Evolutionary conservation across 2,113 vertebrate species (phyloP), one percentile per base, ranked within the genome.

Genomic region (Tyrannus savana): DNA sequence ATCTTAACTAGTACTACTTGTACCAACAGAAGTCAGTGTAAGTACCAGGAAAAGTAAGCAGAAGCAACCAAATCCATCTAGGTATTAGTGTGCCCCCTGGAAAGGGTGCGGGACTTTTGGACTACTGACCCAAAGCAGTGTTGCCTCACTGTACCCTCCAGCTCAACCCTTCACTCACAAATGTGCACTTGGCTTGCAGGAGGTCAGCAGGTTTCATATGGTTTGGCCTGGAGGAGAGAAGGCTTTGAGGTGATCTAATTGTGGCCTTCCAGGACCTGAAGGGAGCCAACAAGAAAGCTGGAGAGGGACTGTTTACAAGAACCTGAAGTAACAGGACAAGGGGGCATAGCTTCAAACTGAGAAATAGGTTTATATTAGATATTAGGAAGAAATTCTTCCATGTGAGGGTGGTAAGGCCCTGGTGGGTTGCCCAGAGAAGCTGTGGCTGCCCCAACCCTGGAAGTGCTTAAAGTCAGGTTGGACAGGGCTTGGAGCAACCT

Each of bases 1-100:
- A 86, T 77, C 94, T 53, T 92, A 94, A 92, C 90, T 88, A 88
- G 79, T 35, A 19, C 50, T 93, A 71, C 88, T 88, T 77, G 55
- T 42, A 93, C 80, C 79, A 94, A 64, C 88, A 94, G 50, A 83
- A 88, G 66, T 72, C 90, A 72, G 81, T 3, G 3, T 68, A 88
- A 91, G 63, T 53, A 88, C 55, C 0, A 0, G 59, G 50, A 74
- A 73, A 75, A 79, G 81, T 37, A 78, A 91, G 49, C 4, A 8
- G 71, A 94, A 79, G 58, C 81, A 82, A 91, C 76, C 41, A 91
- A 89, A 87, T 68, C 69, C 90, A 47, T 71, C 56, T 58, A 71
- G 81, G 33, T 46, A 35, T 89, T 60, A 64, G 33, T 8, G 49
- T 9, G 24, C 5, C 28, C 68, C 63, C 58, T 67, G 77, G 73